Percentiles rank a stretch among this genome's conserved stretches.
Conservation (phyloP, 1,140 invertebrate species). For the Aradophagus sp. region DNA sequence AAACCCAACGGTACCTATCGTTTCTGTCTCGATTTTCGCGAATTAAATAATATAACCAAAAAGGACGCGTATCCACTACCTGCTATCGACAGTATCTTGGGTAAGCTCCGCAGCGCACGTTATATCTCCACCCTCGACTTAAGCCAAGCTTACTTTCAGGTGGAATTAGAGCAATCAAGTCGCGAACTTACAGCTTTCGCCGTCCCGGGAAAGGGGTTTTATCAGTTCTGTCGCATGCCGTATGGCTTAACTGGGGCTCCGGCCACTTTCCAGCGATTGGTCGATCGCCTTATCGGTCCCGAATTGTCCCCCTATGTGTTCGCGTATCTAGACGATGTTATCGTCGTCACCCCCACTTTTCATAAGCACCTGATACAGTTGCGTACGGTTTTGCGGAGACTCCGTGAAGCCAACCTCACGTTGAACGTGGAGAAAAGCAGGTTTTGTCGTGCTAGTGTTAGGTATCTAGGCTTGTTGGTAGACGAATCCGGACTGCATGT, state of each 20-base stretch:
- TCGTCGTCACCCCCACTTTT: constrained; percentile 3
- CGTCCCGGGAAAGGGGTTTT: too few relatives aligned
- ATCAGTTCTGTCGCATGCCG: too few relatives aligned
- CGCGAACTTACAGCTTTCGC: too few relatives aligned
- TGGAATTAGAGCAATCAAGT: too few relatives aligned
- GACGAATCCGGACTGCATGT: constrained; percentile 61
- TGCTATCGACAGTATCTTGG: constrained; percentile 33
- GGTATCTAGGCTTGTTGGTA: constrained; percentile 67
- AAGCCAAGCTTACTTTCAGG: too few relatives aligned
- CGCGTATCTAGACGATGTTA: constrained; percentile 18
- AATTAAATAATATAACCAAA: constrained; percentile 23
- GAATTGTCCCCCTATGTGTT: constrained; percentile 6
- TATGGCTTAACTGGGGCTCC: too few relatives aligned
- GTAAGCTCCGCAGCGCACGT: constrained; percentile 12
- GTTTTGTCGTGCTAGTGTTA: constrained; percentile 9
- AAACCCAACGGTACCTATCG: constrained; percentile 38
- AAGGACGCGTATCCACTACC: constrained; percentile 12
- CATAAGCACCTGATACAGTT: constrained; percentile 8
- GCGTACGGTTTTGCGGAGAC: neutral
- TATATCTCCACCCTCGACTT: too few relatives aligned
- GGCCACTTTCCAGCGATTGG: too few relatives aligned
- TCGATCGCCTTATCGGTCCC: constrained; percentile 6
- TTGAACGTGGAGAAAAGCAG: constrained; percentile 13
- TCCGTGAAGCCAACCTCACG: constrained; percentile 1
- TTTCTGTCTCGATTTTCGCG: constrained; percentile 48